Evolutionary conservation across 2,797 vertebrate species (phyloP).

Genomic region (Chaenodraco wilsoni): DNA sequence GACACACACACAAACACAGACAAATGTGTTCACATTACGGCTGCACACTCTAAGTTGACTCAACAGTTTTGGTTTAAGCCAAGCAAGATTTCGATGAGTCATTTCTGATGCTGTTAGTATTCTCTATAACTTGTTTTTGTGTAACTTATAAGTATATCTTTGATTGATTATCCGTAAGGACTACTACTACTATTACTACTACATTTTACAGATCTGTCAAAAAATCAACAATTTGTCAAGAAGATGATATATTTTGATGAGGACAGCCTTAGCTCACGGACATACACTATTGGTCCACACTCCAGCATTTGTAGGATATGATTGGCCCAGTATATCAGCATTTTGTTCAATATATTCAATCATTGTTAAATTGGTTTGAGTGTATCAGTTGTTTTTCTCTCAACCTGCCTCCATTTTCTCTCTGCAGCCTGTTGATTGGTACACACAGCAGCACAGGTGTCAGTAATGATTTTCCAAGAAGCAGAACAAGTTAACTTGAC

Average conservation of each 20-base stretch:
- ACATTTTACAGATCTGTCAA: no score
- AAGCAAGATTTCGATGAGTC: no score
- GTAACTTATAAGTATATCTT: no score
- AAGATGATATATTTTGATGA: no score
- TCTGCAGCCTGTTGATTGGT: slow-evolving; percentile 17
- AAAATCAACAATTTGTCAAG: no score
- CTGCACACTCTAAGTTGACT: no score
- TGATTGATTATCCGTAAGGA: no score
- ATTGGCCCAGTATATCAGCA: slow-evolving; percentile 1
- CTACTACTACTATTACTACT: no score
- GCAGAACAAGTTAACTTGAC: slow-evolving; percentile 12
- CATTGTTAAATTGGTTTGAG: background rate
- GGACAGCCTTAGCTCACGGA: no score
- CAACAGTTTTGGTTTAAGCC: no score
- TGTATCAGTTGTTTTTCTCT: background rate
- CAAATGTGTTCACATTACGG: slow-evolving; percentile 7
- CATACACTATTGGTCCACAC: background rate
- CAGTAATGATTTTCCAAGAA: slow-evolving; percentile 31
- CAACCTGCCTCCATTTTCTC: background rate
- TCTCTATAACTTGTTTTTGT: no score
- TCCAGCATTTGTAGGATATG: background rate
- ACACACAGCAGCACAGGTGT: slow-evolving; percentile 32
- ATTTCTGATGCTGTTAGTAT: no score
- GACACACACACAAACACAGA: slow-evolving; percentile 29
- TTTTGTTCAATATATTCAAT: background rate